Evolutionary conservation across 2,888 invertebrate genomes (phyloP).

Genomic region (Dascillus cervinus): DNA sequence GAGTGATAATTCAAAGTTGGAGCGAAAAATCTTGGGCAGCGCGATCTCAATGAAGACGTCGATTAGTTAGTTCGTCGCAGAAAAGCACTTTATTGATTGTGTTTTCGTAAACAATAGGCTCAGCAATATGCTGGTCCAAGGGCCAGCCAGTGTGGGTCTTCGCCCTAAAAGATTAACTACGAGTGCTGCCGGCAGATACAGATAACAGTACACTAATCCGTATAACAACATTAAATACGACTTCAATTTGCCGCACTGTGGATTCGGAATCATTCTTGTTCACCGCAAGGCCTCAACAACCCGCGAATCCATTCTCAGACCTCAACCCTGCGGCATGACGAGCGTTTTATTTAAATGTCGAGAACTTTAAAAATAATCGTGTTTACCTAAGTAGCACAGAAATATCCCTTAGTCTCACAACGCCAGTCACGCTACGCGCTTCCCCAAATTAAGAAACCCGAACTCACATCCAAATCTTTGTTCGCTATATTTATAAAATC

Average conservation of each 20-base stretch:
- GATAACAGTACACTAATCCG: slow-evolving; percentile 42
- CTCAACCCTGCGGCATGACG: slow-evolving; percentile 24
- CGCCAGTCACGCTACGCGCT: slow-evolving; percentile 26
- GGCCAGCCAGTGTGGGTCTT: slow-evolving; percentile 17
- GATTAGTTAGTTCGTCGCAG: too few species aligned
- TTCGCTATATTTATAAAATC: slow-evolving; percentile 29
- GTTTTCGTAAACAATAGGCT: slow-evolving; percentile 13
- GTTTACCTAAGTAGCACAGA: slow-evolving; percentile 28
- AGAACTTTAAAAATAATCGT: slow-evolving; percentile 29
- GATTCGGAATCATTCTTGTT: slow-evolving; percentile 40
- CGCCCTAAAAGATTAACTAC: slow-evolving; percentile 37
- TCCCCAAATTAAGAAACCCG: slow-evolving; percentile 26
- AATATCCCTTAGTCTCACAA: slow-evolving; percentile 23
- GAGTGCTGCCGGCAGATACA: slow-evolving; percentile 39
- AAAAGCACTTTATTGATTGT: slow-evolving; percentile 14
- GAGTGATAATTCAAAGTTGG: too few species aligned
- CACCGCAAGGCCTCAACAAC: slow-evolving; percentile 35
- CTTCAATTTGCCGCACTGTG: slow-evolving; percentile 48
- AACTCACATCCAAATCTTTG: slow-evolving; percentile 29
- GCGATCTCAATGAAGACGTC: too few species aligned
- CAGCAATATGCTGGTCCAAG: slow-evolving; percentile 16
- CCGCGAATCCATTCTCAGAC: slow-evolving; percentile 27
- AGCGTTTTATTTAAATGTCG: slow-evolving; percentile 26
- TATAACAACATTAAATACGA: slow-evolving; percentile 49
- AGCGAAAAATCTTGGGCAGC: too few species aligned